Conservation (phyloP, 2,888 invertebrate species). For the Eristalis arbustorum region DNA sequence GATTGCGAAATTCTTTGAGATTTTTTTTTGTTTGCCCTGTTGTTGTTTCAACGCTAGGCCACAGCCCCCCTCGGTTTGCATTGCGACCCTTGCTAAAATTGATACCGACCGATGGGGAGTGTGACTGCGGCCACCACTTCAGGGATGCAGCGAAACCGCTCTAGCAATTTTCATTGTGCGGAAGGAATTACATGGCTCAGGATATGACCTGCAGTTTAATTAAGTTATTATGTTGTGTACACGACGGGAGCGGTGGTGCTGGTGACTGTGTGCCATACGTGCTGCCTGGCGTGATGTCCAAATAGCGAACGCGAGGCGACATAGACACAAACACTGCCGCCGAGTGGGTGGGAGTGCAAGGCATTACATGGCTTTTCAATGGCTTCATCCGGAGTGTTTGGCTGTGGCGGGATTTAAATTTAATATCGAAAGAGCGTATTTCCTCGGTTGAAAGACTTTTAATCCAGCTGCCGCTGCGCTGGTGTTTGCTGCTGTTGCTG, state of each 20-base stretch:
- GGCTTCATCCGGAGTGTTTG: constrained; percentile 26
- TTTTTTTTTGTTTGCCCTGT: constrained; percentile 1
- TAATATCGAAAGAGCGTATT: constrained; percentile 66
- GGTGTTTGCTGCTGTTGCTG: not conserved
- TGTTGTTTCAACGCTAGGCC: constrained; percentile 3
- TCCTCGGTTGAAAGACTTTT: constrained; percentile 64
- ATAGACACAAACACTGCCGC: constrained; percentile 15
- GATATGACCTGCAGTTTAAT: constrained; percentile 69
- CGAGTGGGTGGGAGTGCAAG: not conserved
- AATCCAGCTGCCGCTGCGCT: constrained; percentile 54
- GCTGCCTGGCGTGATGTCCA: not conserved
- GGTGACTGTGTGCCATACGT: constrained; percentile 3
- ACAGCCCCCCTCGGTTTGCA: constrained; percentile 58
- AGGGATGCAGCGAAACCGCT: constrained; percentile 6
- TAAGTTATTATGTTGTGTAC: constrained; percentile 64
- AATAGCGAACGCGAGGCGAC: not conserved
- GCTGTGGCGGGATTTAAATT: constrained; percentile 51
- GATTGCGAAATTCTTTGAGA: constrained; percentile 45
- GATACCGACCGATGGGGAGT: constrained; percentile 31
- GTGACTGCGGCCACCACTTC: too few species aligned
- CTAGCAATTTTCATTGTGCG: constrained; percentile 59
- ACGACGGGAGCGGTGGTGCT: not conserved
- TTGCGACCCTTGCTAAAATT: constrained; percentile 42
- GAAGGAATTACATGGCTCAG: constrained; percentile 64
- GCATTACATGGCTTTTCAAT: constrained; percentile 36